A percentile compares a stretch with the other conserved stretches of the same genome.
phyloP scores from a whole-genome alignment of 1,140 invertebrate genomes.

The Formica exsecta region DNA sequence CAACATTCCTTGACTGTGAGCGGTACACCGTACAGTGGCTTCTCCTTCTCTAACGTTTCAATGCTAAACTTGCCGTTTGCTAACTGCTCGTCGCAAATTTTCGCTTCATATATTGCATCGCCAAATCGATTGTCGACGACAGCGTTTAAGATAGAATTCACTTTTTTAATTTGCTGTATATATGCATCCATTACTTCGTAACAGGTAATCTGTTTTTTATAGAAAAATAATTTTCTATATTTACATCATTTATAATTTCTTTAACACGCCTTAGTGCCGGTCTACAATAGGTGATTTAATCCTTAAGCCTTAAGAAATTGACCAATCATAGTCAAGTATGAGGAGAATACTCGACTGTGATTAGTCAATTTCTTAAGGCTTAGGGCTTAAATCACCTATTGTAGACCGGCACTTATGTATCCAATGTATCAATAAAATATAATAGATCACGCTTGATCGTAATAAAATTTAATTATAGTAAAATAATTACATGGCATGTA shows the following conservation, averaged over 20 bases:
- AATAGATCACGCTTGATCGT: not conserved
- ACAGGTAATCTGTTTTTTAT: constrained; percentile 87
- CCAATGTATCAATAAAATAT: not conserved
- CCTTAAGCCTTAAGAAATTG: too few species aligned
- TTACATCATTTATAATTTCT: not conserved
- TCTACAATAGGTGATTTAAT: too few species aligned
- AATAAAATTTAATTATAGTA: not conserved
- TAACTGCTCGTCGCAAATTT: constrained; percentile 87
- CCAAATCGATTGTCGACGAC: constrained; percentile 91
- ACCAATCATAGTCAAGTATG: too few species aligned
- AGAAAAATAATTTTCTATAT: not conserved
- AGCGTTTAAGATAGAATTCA: constrained; percentile 91
- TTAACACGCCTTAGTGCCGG: not conserved
- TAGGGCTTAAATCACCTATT: too few species aligned
- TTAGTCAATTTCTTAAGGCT: too few species aligned
- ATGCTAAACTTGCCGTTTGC: constrained; percentile 77
- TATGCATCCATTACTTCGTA: constrained; percentile 89
- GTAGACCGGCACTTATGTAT: not conserved
- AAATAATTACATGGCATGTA: not conserved
- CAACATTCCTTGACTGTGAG: constrained; percentile 92
- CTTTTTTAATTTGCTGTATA: constrained; percentile 90
- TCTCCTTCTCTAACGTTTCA: constrained; percentile 85
- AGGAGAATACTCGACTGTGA: too few species aligned
- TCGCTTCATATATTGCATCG: constrained; percentile 90
- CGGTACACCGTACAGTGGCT: constrained; percentile 92